phyloP scores from a whole-genome alignment of 2,797 vertebrate genomes.

The Heterohyrax brucei region DNA sequence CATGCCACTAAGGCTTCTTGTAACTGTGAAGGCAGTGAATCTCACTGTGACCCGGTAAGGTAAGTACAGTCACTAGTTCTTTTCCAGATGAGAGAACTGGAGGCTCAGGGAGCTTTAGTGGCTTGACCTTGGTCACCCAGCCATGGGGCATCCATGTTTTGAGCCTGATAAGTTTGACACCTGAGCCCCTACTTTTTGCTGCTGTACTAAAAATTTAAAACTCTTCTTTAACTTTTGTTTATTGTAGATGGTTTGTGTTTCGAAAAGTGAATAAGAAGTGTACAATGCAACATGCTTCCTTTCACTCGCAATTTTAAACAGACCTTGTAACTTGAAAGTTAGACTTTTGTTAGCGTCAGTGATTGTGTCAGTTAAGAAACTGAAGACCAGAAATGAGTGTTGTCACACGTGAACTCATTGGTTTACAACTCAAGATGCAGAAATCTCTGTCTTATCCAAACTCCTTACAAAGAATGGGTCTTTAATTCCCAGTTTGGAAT shows the following conservation, averaged over 20 bases:
- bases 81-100: neutral
- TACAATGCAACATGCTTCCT: neutral
- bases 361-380: neutral
- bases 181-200: neutral
- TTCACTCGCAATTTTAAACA: slow-evolving; percentile 10
- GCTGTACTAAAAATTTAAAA: slow-evolving; percentile 27
- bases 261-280: neutral
- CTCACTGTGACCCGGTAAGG: neutral
- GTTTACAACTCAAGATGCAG: neutral
- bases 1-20: neutral
- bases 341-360: slow-evolving; percentile 18
- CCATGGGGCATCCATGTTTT: neutral
- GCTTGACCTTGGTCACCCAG: neutral
- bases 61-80: neutral
- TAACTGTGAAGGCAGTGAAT: neutral
- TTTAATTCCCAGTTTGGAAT: slow-evolving; percentile 62
- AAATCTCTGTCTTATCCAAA: slow-evolving; percentile 24
- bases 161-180: neutral
- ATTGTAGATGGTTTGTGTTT: neutral
- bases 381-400: neutral
- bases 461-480: neutral
- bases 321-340: slow-evolving; percentile 13
- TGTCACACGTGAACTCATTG: neutral
- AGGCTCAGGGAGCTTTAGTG: neutral
- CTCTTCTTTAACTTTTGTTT: neutral